Conservation (phyloP, 2,797 vertebrate genomes). For the Liasis olivaceus region DNA sequence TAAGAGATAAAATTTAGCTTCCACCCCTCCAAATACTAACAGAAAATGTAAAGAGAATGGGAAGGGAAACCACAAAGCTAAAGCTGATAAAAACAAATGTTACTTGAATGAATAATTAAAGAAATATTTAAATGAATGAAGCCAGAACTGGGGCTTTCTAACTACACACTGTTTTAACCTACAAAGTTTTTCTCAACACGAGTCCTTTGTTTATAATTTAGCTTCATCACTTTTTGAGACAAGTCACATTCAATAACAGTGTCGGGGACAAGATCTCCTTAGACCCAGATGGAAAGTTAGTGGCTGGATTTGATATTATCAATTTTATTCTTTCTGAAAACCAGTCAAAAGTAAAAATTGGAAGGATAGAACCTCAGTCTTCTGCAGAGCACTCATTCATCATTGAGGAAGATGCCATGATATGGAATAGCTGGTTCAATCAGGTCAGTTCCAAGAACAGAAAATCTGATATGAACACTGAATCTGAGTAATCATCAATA, state of each 20-base stretch:
- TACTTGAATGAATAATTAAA: background rate
- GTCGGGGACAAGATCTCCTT: background rate
- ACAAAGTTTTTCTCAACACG: background rate
- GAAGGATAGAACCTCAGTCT: background rate
- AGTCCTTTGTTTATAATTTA: background rate
- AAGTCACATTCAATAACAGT: background rate
- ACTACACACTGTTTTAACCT: background rate
- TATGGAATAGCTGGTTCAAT: background rate
- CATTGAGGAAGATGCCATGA: background rate
- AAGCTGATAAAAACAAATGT: background rate
- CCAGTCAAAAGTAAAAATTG: background rate
- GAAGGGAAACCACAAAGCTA: background rate
- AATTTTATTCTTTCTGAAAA: background rate
- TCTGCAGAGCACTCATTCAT: background rate
- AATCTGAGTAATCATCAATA: background rate
- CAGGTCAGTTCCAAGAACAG: background rate
- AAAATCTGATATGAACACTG: too few species aligned
- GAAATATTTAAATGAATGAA: background rate
- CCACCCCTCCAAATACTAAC: background rate
- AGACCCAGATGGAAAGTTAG: background rate
- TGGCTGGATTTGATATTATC: background rate
- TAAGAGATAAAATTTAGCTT: background rate
- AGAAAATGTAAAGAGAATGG: background rate
- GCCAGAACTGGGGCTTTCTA: background rate
- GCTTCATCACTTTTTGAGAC: background rate